Evolutionary conservation across 2,797 vertebrate species (phyloP), one percentile per base, ranked within the genome.

Genomic region (Psittacula echo): DNA sequence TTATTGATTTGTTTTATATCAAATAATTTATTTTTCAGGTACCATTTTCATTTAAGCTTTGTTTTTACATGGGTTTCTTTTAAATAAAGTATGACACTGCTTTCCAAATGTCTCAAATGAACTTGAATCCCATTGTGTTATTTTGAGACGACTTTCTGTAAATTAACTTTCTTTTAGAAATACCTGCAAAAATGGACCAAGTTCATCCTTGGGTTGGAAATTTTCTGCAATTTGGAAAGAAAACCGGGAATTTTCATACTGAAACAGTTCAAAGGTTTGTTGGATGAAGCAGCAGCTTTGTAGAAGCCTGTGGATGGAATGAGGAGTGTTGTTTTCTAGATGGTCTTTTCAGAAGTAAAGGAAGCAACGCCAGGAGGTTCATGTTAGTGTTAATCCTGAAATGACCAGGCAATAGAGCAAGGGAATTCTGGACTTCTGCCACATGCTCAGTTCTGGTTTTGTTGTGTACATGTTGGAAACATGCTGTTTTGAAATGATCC

Each of bases 61-160:
- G 98, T 99, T 98, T 98, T 99, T 98, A 99, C 98, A 97, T 98
- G 98, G 98, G 98, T 98, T 98, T 98, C 98, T 98, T 99, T 98
- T 98, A 98, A 99, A 99, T 98, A 98, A 98, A 98, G 97, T 98
- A 97, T 97, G 97, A 98, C 97, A 97, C 97, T 98, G 97, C 97
- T 98, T 98, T 98, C 98, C 97, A 98, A 98, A 98, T 96, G 98
- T 97, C 96, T 98, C 96, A 96, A 97, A 97, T 87, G 95, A 97
- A 97, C 95, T 96, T 93, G 98, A 97, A 98, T 98, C 97, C 97
- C 97, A 96, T 98, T 98, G 97, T 98, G 97, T 98, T 98, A 97
- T 98, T 98, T 96, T 92, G 85, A 98, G 91, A 96, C 95, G 61
- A 82, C 81, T 95, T 92, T 26, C 85, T 97, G 96, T 97, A 93